phyloP scores from a whole-genome alignment of 2,888 invertebrate species.

The Nomada fabriciana region DNA sequence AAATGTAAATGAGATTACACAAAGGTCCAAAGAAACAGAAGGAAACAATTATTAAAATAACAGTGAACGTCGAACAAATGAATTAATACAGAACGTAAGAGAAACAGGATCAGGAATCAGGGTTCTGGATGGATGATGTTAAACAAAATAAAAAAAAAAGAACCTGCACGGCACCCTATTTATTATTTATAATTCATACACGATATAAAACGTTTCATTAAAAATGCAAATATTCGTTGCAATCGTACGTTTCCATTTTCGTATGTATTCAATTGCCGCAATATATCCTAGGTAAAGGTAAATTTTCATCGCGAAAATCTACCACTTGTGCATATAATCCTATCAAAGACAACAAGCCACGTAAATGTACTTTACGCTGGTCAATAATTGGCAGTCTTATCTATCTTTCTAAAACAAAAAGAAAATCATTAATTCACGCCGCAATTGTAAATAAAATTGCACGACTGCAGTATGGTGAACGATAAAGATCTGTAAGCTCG shows the following conservation, averaged over 20 bases:
- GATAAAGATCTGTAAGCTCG: background rate
- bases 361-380: conserved; percentile 27
- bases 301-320: background rate
- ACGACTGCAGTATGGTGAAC: background rate
- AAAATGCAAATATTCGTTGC: conserved; percentile 7
- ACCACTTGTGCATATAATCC: background rate
- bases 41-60: no score
- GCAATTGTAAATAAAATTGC: conserved; percentile 25
- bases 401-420: conserved; percentile 11
- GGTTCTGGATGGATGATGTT: conserved; percentile 32
- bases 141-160: conserved; percentile 73
- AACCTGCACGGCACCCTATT: conserved; percentile 69
- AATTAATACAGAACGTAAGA: background rate
- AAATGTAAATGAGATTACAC: no score
- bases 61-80: background rate
- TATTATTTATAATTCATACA: conserved; percentile 59
- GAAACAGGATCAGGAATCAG: conserved; percentile 17
- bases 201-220: conserved; percentile 23
- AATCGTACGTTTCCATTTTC: background rate
- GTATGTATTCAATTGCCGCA: background rate
- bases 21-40: no score
- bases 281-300: background rate
- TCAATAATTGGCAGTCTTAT: conserved; percentile 45
- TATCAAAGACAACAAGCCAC: conserved; percentile 11
- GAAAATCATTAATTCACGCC: conserved; percentile 16